Evolutionary conservation across 2,888 invertebrate genomes (phyloP).

Genomic region (Cataglyphis altisquamis): DNA sequence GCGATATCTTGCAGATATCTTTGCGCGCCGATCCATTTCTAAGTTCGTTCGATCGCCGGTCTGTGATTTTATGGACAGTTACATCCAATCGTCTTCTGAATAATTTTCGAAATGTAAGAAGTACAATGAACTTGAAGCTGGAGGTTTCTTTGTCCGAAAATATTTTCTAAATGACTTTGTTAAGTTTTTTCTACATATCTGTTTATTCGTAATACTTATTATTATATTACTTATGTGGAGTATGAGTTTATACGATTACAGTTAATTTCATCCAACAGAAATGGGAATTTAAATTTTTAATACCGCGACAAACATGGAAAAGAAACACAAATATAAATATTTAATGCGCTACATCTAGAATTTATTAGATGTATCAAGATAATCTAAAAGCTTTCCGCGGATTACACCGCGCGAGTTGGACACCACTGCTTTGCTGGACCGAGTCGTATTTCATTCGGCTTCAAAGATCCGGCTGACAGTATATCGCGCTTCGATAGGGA

Average conservation of each 20-base stretch:
- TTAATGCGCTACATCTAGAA: neutral
- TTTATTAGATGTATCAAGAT: slow-evolving; percentile 31
- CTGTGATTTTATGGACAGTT: slow-evolving; percentile 40
- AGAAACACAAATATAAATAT: slow-evolving; percentile 13
- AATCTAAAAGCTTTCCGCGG: neutral
- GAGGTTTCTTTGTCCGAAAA: neutral
- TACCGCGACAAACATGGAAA: neutral
- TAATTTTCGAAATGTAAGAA: neutral
- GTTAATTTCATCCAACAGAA: neutral
- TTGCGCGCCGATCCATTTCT: slow-evolving; percentile 56
- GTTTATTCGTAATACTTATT: neutral
- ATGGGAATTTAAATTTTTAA: slow-evolving; percentile 2
- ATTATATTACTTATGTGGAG: neutral
- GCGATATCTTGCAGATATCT: slow-evolving; percentile 57
- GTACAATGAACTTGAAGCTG: neutral
- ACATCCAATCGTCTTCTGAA: slow-evolving; percentile 10
- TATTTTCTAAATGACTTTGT: neutral
- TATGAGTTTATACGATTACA: neutral
- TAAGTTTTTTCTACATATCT: neutral
- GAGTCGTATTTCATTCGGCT: slow-evolving; percentile 65
- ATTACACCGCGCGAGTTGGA: slow-evolving; percentile 26
- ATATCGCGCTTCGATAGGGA: slow-evolving; percentile 29
- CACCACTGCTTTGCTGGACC: slow-evolving; percentile 50
- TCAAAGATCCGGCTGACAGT: slow-evolving; percentile 64
- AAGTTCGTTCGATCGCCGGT: slow-evolving; percentile 7